phyloP scores from a whole-genome alignment of 1,140 invertebrate genomes.

The Trypoxylus dichotomus region DNA sequence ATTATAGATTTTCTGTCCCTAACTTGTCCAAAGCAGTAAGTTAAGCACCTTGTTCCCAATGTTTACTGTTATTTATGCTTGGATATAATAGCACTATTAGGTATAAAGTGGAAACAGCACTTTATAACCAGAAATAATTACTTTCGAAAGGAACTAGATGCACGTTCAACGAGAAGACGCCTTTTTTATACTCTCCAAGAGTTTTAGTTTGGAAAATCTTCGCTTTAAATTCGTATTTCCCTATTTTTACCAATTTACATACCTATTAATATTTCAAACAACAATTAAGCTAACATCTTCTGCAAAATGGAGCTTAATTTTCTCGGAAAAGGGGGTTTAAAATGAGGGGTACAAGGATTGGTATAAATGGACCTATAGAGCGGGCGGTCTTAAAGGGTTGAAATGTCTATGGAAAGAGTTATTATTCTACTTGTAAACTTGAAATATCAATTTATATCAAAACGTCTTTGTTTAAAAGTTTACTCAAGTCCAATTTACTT shows the following conservation, averaged over 20 bases:
- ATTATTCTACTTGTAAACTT: constrained; percentile 22
- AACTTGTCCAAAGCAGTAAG: background rate
- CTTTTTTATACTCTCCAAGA: too few species aligned
- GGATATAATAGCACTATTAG: background rate
- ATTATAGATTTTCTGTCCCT: background rate
- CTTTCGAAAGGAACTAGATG: too few species aligned
- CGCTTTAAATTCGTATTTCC: background rate
- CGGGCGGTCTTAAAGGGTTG: background rate
- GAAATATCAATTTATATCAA: constrained; percentile 20
- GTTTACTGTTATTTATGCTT: background rate
- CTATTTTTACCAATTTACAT: background rate
- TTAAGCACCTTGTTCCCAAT: background rate
- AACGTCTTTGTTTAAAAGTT: constrained; percentile 21
- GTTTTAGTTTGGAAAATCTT: too few species aligned
- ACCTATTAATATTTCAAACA: constrained; percentile 1
- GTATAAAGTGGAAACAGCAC: too few species aligned
- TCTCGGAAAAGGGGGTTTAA: background rate
- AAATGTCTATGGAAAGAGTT: constrained; percentile 8
- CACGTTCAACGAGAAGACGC: too few species aligned
- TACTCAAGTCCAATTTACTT: constrained; percentile 15
- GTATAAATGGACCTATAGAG: background rate
- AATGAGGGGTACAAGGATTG: background rate
- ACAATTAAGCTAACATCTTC: background rate
- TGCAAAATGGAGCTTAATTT: background rate
- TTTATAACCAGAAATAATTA: too few species aligned